A percentile compares a stretch with the other conserved stretches of the same genome.
phyloP scores from a whole-genome alignment of 2,888 invertebrate genomes.

The Lasioglossum lativentre region DNA sequence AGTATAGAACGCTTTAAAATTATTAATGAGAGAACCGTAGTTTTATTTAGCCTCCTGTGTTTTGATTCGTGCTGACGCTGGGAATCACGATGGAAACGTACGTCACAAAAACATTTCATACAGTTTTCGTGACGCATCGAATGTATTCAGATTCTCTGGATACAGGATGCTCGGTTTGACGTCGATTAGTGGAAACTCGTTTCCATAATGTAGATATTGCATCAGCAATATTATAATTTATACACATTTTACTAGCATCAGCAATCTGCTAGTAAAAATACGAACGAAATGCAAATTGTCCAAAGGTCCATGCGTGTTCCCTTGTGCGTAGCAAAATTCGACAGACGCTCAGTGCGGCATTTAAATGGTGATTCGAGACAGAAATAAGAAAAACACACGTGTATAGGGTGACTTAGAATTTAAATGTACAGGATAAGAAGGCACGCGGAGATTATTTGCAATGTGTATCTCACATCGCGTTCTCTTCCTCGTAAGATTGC shows the following conservation, averaged over 20 bases:
- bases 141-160: not conserved
- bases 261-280: not conserved
- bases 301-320: not conserved
- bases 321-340: not conserved
- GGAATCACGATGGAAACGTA: not conserved
- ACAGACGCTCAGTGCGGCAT: not conserved
- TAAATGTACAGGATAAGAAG: not conserved
- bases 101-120: not conserved
- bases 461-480: not conserved
- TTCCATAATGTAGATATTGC: not conserved
- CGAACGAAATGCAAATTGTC: not conserved
- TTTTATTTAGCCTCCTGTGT: no score
- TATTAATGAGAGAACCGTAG: no score
- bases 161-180: not conserved
- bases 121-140: not conserved
- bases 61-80: no score
- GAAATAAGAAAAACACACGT: no score
- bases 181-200: not conserved
- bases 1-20: no score
- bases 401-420: no score
- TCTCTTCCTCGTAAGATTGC: slow-evolving; percentile 29
- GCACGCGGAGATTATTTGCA: slow-evolving; percentile 7
- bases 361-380: no score
- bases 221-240: no score
- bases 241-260: no score